Percentiles rank a stretch among this genome's conserved stretches.
Evolutionary conservation across 2,888 invertebrate genomes (phyloP).

Genomic region (Scelioninae gen. 1): DNA sequence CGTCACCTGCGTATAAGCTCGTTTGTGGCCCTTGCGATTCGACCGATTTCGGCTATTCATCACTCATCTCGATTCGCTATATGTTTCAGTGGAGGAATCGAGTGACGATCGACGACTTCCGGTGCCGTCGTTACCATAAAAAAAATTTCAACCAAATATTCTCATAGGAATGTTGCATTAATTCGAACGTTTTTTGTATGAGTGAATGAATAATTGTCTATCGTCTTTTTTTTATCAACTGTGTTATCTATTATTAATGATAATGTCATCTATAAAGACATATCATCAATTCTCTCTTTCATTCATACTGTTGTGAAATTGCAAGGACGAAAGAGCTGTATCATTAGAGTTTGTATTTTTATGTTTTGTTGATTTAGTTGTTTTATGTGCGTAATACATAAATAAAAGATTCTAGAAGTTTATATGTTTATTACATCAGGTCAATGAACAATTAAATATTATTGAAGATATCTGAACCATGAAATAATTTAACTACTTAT

Average conservation of each 20-base stretch:
- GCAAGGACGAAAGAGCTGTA: slow-evolving; percentile 17
- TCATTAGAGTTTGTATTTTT: not conserved
- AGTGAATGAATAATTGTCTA: slow-evolving; percentile 58
- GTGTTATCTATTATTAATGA: slow-evolving; percentile 65
- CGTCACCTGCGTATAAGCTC: slow-evolving; percentile 82
- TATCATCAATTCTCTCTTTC: slow-evolving; percentile 52
- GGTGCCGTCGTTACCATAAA: slow-evolving; percentile 30
- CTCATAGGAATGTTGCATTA: slow-evolving; percentile 54
- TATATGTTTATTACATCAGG: too few relatives aligned
- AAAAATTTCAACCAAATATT: slow-evolving; percentile 50
- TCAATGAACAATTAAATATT: too few relatives aligned
- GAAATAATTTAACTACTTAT: too few relatives aligned
- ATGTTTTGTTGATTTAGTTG: slow-evolving; percentile 1
- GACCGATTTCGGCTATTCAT: slow-evolving; percentile 78
- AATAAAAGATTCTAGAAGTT: too few relatives aligned
- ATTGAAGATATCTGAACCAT: too few relatives aligned
- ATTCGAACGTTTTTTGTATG: slow-evolving; percentile 44
- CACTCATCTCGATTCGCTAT: slow-evolving; percentile 74
- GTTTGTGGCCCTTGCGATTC: slow-evolving; percentile 74
- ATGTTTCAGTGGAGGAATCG: slow-evolving; percentile 61
- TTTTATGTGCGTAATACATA: not conserved
- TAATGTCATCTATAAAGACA: slow-evolving; percentile 37
- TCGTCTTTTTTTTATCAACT: slow-evolving; percentile 53
- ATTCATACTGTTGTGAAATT: slow-evolving; percentile 4
- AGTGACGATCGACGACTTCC: slow-evolving; percentile 71